Conservation (phyloP, 2,888 invertebrate genomes). For the Trissolcus japonicus region DNA sequence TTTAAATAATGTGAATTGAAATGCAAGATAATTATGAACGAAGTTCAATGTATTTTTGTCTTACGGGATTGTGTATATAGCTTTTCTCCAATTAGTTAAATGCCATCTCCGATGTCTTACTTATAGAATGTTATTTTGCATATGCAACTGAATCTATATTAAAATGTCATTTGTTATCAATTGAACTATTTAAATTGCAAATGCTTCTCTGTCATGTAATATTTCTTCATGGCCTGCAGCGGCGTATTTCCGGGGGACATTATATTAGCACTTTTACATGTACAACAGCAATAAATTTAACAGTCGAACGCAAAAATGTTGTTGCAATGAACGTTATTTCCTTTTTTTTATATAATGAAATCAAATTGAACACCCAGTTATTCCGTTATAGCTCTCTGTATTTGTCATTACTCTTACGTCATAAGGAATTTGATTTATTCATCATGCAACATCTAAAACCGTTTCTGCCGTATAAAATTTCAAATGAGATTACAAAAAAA, state of each 20-base stretch:
- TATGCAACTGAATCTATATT: constrained; percentile 39
- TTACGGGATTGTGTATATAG: constrained; percentile 2
- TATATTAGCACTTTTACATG: too few species aligned
- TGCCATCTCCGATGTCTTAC: constrained; percentile 7
- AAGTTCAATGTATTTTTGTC: constrained; percentile 6
- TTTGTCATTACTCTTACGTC: background rate
- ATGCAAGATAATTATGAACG: too few species aligned
- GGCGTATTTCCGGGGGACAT: background rate
- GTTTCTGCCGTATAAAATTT: too few species aligned
- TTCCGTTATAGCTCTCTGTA: too few species aligned
- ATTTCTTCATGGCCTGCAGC: constrained; percentile 21
- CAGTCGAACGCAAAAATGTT: background rate
- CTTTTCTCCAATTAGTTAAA: background rate
- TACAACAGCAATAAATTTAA: too few species aligned
- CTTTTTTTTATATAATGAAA: background rate
- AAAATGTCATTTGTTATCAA: constrained; percentile 43
- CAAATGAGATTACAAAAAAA: too few species aligned
- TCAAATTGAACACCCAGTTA: too few species aligned
- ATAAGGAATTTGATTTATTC: too few species aligned
- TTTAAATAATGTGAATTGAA: too few species aligned
- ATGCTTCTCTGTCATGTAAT: constrained; percentile 29
- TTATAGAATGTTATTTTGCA: constrained; percentile 41
- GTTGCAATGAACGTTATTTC: constrained; percentile 29
- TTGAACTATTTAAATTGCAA: constrained; percentile 44
- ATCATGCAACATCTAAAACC: too few species aligned